Base-by-base conservation (phyloP, 2,888 invertebrate genomes). In the Anodontia alba region DNA sequence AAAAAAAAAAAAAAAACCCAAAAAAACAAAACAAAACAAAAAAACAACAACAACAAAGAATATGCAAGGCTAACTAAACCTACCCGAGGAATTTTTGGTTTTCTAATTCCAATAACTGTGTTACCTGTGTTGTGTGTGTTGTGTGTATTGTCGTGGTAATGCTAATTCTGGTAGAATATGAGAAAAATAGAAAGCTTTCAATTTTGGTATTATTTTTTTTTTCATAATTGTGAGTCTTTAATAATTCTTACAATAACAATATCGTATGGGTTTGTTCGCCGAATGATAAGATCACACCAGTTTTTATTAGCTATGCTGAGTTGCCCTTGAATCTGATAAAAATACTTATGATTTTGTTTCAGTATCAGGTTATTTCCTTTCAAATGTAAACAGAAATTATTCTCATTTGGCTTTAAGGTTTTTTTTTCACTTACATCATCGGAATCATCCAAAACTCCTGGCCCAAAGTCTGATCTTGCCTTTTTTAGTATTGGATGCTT, bases 151-250 rank as follows among this genome's bases (percentile, higher is more conserved):
- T 72, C 79, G 75, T 67, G 75, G 80, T 17, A 66, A 23, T 17
- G 71, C 49, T 15, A 81, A 23, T 72, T 81, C 81, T 17, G 81
- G 78, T 0, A 81, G 49, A 1, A 78, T 1, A 33, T 42, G 49
- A 10, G 29, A 71, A 1, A 42, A 15, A 57, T 75, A 81, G 29
- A 81, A 81, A n/a, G 51, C 51, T 51, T 12, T n/a, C 20, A 51
- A 20, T 51, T 51, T 51, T 51, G 51, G 51, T n/a, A 51, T 5
- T 20, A 51, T 51, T 5, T 51, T 8, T 12, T 12, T 8, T 12
- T 51, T n/a, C 51, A 51, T 20, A 51, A 20, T 5, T n/a, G 5
- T 51, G 20, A 8, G n/a, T 51, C 51, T 51, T n/a, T 51, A n/a
- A 7, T 12, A 20, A 51, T 12, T 20, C 51, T 51, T 12, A n/a